Evolutionary conservation across 2,113 vertebrate genomes (phyloP).

Genomic region (Zosterops lateralis): DNA sequence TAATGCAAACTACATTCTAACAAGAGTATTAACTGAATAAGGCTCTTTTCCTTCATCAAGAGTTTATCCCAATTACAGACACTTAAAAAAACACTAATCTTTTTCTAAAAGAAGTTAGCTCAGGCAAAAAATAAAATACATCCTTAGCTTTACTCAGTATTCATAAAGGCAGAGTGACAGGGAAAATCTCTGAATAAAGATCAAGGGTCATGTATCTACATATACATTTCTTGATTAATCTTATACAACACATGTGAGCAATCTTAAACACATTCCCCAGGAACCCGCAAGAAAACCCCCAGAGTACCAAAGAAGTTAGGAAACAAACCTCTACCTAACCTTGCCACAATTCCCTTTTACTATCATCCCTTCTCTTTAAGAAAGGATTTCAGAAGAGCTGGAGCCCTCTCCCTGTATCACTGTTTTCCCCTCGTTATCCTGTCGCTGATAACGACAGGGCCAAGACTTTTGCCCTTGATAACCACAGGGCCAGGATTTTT

Average conservation of each 20-base stretch:
- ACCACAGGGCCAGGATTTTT: too few relatives aligned
- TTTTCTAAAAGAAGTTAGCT: neutral
- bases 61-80: neutral
- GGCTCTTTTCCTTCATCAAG: neutral
- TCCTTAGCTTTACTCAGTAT: neutral
- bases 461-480: too few relatives aligned
- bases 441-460: too few relatives aligned
- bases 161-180: neutral
- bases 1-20: neutral
- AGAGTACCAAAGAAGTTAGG: neutral
- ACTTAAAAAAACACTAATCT: neutral
- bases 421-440: neutral
- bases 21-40: neutral
- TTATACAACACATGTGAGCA: neutral
- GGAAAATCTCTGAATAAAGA: neutral
- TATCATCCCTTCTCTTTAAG: accelerated
- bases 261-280: neutral
- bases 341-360: neutral
- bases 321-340: neutral
- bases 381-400: accelerated
- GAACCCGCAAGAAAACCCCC: accelerated
- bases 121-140: neutral
- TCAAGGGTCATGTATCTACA: neutral
- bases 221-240: neutral
- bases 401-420: too few relatives aligned